Conservation (phyloP, 2,113 vertebrate genomes). For the Kryptolebias marmoratus region DNA sequence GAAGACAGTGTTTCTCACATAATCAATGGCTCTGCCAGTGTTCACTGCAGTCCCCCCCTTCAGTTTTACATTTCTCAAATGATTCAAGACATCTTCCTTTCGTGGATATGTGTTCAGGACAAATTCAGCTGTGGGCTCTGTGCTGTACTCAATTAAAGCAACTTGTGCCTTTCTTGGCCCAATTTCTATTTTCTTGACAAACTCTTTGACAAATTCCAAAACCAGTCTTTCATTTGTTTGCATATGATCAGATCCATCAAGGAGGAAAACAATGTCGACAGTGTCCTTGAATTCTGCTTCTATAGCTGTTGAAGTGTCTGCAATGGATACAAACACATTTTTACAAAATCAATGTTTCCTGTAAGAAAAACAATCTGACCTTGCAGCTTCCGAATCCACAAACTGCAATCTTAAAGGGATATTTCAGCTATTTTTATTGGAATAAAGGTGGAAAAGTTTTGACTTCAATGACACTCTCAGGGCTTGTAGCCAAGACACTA, state of each 20-base stretch:
- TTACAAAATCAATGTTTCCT: not conserved
- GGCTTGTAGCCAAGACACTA: too few species aligned
- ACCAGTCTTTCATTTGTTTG: conserved; percentile 45
- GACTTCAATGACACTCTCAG: too few species aligned
- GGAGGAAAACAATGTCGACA: conserved; percentile 72
- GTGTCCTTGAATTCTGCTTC: conserved; percentile 35
- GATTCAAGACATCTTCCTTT: conserved; percentile 48
- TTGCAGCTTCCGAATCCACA: not conserved
- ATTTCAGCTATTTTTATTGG: too few species aligned
- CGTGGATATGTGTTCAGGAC: conserved; percentile 66
- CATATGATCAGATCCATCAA: conserved; percentile 77
- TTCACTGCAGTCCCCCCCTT: conserved; percentile 67
- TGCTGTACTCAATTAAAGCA: conserved; percentile 75
- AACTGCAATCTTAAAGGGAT: not conserved
- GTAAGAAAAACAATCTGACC: not conserved
- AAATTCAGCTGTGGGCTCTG: conserved; percentile 58
- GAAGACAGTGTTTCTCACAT: conserved; percentile 67
- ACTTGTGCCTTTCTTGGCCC: conserved; percentile 65
- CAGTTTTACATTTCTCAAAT: conserved; percentile 63
- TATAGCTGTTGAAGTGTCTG: conserved; percentile 51
- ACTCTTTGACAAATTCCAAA: conserved; percentile 69
- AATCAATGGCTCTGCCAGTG: conserved; percentile 70
- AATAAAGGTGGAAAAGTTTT: too few species aligned
- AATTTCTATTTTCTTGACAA: conserved; percentile 72
- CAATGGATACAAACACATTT: conserved; percentile 54